These are phyloP conservation scores for Campopleginae sp. DNA, from an alignment of 2,888 invertebrate genomes.

Conservation along the genomic window DNA sequence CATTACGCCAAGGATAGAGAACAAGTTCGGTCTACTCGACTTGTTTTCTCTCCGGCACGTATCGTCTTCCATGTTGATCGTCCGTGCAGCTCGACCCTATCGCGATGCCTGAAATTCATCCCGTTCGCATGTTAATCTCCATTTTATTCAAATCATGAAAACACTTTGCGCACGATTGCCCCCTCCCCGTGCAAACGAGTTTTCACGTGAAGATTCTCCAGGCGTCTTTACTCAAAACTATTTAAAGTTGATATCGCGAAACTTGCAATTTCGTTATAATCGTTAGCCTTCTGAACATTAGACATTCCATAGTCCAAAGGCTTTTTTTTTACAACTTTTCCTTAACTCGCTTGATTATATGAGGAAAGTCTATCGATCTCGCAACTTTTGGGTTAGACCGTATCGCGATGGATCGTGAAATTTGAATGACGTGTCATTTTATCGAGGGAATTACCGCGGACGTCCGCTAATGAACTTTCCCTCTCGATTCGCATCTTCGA, in stretches of 20 bases:
- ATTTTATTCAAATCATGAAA: slow-evolving; percentile 66
- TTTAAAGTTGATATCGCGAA: slow-evolving; percentile 55
- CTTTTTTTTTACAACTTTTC: background rate
- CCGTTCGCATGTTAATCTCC: slow-evolving; percentile 64
- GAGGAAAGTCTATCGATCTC: background rate
- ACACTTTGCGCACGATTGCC: slow-evolving; percentile 58
- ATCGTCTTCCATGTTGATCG: slow-evolving; percentile 48
- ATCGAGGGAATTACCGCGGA: slow-evolving; percentile 12
- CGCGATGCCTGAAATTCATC: slow-evolving; percentile 41
- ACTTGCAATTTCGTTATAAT: slow-evolving; percentile 50
- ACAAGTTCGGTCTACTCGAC: slow-evolving; percentile 52
- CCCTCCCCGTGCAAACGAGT: slow-evolving; percentile 50
- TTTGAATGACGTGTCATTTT: background rate
- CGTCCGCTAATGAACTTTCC: slow-evolving; percentile 11
- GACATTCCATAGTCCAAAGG: slow-evolving; percentile 34
- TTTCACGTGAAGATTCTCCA: slow-evolving; percentile 43
- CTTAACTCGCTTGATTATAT: background rate
- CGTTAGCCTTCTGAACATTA: slow-evolving; percentile 11
- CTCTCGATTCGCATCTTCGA: background rate
- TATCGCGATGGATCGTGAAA: background rate
- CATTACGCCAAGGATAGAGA: slow-evolving; percentile 56
- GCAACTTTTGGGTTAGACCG: background rate
- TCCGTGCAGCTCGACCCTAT: slow-evolving; percentile 31
- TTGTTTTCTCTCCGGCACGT: slow-evolving; percentile 15
- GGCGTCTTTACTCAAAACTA: slow-evolving; percentile 37